phyloP scores from a whole-genome alignment of 2,113 vertebrate species.

The Romanogobio albipinnatus region DNA sequence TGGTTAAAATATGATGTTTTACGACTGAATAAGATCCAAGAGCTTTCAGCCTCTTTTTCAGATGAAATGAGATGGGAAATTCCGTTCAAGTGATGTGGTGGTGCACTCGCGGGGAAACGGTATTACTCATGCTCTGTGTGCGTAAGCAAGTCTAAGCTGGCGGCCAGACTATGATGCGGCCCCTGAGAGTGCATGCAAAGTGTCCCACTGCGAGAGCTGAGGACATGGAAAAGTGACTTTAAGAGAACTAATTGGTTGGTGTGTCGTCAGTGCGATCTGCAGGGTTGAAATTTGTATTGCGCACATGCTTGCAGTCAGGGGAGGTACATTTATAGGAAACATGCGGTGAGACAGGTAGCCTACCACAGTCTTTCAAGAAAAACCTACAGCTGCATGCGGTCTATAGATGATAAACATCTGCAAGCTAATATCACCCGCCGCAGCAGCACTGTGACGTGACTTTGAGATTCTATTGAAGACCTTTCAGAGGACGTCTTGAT shows the following conservation, averaged over 20 bases:
- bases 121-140: constrained; percentile 54
- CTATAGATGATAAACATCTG: constrained; percentile 2
- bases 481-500: not conserved
- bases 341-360: not conserved
- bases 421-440: not conserved
- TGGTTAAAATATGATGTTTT: not conserved
- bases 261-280: not conserved
- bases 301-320: constrained; percentile 21
- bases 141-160: constrained; percentile 46
- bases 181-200: constrained; percentile 32
- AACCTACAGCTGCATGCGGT: not conserved
- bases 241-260: constrained; percentile 31
- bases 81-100: constrained; percentile 56
- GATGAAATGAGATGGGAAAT: constrained; percentile 57
- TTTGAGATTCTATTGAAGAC: not conserved
- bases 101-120: constrained; percentile 50
- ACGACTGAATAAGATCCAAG: constrained; percentile 20
- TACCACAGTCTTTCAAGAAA: constrained; percentile 30
- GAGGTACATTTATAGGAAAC: not conserved
- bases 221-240: constrained; percentile 49
- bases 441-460: not conserved
- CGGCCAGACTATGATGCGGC: constrained; percentile 40
- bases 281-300: not conserved
- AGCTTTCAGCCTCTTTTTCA: constrained; percentile 44
- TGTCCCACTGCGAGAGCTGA: constrained; percentile 28